Evolutionary conservation across 2,113 vertebrate species (phyloP), one percentile per base, ranked within the genome.

Genomic region (Pygoscelis adeliae): DNA sequence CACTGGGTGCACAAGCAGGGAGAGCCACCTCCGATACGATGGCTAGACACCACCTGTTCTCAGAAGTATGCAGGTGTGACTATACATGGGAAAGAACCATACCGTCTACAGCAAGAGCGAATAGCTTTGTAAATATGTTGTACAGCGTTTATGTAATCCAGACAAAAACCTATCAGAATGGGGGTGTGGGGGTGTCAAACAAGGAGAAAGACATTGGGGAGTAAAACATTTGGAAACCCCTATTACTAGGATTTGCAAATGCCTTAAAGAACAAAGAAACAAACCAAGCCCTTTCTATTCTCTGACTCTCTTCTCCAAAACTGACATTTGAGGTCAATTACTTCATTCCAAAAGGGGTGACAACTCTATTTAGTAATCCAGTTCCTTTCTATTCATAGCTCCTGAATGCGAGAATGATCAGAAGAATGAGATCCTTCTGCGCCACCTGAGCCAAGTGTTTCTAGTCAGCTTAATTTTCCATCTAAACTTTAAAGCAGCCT

Each of bases 11-110:
- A 23, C 6, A 58, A 53, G 56, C 30, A 71, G 38, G 23, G 59
- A 79, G 40, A 83, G 29, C 17, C 62, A 23, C 26, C n/a, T 55
- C 62, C 26, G 46, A 47, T 9, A 42, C 2, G 8, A 44, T 4
- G 30, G 44, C 38, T 58, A 15, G 36, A 36, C 32, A 67, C 20
- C 44, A 89, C 47, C 32, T 70, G 9, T 9, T 9, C 69, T 89
- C 71, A 72, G 38, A 80, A 55, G 44, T 13, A 38, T 8, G 34
- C 36, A 79, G 26, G 26, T 27, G 40, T 70, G 44, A 5, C 53
- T 55, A 15, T 11, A 66, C 3, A 21, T 9, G 0, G 2, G 15
- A 61, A 61, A 73, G 58, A 47, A 44, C 18, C 0, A 1, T 40
- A 80, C 59, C 3, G 13, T 11, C 47, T 26, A 61, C 30, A 62